Conservation (phyloP, 2,113 vertebrate species). For the Hippoglossus stenolepis region DNA sequence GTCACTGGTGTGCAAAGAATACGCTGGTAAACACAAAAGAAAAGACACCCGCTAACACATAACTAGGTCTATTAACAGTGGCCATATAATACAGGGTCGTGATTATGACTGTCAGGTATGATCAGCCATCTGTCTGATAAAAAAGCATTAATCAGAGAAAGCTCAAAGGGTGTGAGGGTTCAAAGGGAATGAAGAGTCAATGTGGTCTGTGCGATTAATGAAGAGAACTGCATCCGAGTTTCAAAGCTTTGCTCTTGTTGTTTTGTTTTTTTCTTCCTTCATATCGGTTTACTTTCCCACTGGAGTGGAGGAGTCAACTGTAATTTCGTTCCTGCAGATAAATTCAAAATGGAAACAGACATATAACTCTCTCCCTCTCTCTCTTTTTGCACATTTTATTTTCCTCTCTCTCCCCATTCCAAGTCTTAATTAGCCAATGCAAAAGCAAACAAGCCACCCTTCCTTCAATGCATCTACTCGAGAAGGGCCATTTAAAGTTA, state of each 20-base stretch:
- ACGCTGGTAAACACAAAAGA: slow-evolving; percentile 36
- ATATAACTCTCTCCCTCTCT: slow-evolving; percentile 23
- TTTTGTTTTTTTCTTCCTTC: slow-evolving; percentile 53
- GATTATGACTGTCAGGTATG: slow-evolving; percentile 58
- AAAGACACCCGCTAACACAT: slow-evolving; percentile 5
- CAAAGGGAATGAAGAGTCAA: slow-evolving; percentile 63
- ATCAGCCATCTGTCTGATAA: slow-evolving; percentile 55
- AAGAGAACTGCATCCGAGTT: slow-evolving; percentile 68
- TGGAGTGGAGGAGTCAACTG: slow-evolving; percentile 77
- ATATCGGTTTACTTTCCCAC: slow-evolving; percentile 72
- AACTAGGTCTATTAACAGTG: slow-evolving; percentile 29
- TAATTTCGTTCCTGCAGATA: slow-evolving; percentile 77
- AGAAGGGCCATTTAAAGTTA: slow-evolving; percentile 61
- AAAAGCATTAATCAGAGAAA: slow-evolving; percentile 56
- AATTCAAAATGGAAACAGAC: slow-evolving; percentile 80
- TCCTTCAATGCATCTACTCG: slow-evolving; percentile 56
- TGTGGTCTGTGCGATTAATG: slow-evolving; percentile 66
- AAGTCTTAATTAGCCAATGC: slow-evolving; percentile 78
- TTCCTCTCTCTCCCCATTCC: slow-evolving; percentile 40
- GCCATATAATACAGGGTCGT: slow-evolving; percentile 27
- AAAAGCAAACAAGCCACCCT: slow-evolving; percentile 66
- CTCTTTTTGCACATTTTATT: slow-evolving; percentile 20
- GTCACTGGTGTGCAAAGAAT: neutral
- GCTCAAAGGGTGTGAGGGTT: slow-evolving; percentile 61
- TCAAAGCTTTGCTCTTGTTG: slow-evolving; percentile 68